Percentiles rank a stretch among this genome's conserved stretches.
Conservation (phyloP, 2,797 vertebrate genomes). For the Xiphorhynchus erythropygius region DNA sequence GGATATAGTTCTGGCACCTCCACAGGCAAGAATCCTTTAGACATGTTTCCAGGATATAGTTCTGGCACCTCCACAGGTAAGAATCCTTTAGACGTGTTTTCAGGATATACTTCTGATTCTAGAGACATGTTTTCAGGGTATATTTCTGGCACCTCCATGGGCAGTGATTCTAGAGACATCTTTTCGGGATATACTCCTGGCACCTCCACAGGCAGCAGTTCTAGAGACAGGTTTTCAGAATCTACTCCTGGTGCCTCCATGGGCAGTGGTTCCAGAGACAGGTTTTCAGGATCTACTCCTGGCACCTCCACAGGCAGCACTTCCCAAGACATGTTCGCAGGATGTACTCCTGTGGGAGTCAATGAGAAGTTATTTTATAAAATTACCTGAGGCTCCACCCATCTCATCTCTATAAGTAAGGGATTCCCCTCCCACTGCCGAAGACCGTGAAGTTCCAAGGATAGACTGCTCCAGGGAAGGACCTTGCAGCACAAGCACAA, state of each 20-base stretch:
- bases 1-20: neutral
- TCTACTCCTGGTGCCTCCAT: neutral
- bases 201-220: fast-evolving
- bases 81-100: neutral
- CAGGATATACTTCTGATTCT: neutral
- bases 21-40: neutral
- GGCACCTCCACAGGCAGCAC: neutral
- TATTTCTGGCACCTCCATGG: neutral
- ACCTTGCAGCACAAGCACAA: neutral
- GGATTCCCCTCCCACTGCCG: neutral
- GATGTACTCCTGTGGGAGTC: constrained; percentile 27
- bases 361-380: constrained; percentile 65
- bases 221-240: neutral
- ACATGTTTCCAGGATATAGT: neutral
- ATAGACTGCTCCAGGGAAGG: neutral
- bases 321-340: constrained; percentile 58
- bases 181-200: neutral
- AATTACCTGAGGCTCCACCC: constrained; percentile 55
- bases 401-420: constrained; percentile 34
- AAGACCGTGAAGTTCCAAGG: neutral
- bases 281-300: neutral
- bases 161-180: fast-evolving
- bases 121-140: neutral
- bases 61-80: neutral
- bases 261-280: neutral